phyloP scores from a whole-genome alignment of 2,888 invertebrate species.

The Arrhopalites spinosus region DNA sequence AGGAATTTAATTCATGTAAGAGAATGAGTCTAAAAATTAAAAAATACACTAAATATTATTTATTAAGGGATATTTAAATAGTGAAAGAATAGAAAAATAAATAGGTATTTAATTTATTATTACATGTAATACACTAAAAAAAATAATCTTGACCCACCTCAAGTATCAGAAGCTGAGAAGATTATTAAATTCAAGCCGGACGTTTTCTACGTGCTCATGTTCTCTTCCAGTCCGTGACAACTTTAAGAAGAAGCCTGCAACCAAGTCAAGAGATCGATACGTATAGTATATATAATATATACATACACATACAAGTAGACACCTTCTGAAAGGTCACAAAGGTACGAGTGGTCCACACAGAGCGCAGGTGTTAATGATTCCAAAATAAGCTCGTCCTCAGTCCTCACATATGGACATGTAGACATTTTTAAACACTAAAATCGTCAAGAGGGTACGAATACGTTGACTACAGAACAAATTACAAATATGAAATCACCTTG shows the following conservation, averaged over 20 bases:
- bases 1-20: too few relatives aligned
- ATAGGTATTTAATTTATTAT: too few relatives aligned
- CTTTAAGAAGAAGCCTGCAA: neutral
- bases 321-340: too few relatives aligned
- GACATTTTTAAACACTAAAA: slow-evolving; percentile 2
- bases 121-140: neutral
- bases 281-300: too few relatives aligned
- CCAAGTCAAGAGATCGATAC: neutral
- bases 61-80: too few relatives aligned
- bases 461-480: too few relatives aligned
- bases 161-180: slow-evolving; percentile 24
- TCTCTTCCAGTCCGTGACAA: slow-evolving; percentile 29
- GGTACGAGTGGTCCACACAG: neutral
- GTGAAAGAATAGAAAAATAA: too few relatives aligned
- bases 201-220: slow-evolving; percentile 31
- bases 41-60: too few relatives aligned
- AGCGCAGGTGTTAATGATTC: slow-evolving; percentile 27
- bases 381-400: slow-evolving; percentile 18
- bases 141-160: slow-evolving; percentile 20
- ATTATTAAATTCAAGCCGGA: slow-evolving; percentile 31
- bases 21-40: too few relatives aligned
- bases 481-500: too few relatives aligned
- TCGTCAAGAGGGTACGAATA: too few relatives aligned
- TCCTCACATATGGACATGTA: slow-evolving; percentile 20
- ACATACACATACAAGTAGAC: too few relatives aligned